Base-by-base conservation (phyloP, 2,797 vertebrate species). In the Lagorchestes hirsutus region DNA sequence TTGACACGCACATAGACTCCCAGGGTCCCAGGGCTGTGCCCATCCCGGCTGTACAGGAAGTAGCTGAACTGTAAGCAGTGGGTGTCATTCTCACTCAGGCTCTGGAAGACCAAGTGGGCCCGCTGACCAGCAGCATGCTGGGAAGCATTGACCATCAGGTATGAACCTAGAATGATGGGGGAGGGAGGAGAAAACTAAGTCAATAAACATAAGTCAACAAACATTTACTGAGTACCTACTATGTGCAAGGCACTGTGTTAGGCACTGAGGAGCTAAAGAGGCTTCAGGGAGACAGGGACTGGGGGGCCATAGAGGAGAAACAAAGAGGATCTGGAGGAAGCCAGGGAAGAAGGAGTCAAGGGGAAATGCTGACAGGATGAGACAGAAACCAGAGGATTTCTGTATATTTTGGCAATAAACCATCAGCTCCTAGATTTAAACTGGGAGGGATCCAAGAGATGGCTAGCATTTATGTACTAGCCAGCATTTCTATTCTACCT, bases 1-100 rank as follows among this genome's bases (percentile, higher is more conserved):
- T 99, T 99, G 97, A 99, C 99, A 1, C 99, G 98, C 34, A 99
- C 99, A 1, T 99, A 99, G 97, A 99, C 99, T 0, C 98, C 99
- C 97, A 99, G 99, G 8, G 98, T 98, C 93, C 99, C 99, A 0
- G 99, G 99, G 98, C 99, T 99, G 98, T 99, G 99, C 52, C 99
- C 99, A 0, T 99, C 99, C 1, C 99, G 99, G 98, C 99, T 99
- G 98, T 99, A 99, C 97, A 99, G 99, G 98, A 99, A 99, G 98
- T 99, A 99, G 98, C 99, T 99, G 99, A 99, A 99, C 98, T 99
- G 99, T 54, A 99, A 99, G 97, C 99, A 99, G 98, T 99, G 99
- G 24, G 99, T 99, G 98, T 99, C 99, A 16, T 99, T 99, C 98
- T 99, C 99, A 0, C 99, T 99, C 98, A 99, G 98, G 0, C 99